Conservation (phyloP, 1,140 invertebrate genomes). For the Dreissena polymorpha region DNA sequence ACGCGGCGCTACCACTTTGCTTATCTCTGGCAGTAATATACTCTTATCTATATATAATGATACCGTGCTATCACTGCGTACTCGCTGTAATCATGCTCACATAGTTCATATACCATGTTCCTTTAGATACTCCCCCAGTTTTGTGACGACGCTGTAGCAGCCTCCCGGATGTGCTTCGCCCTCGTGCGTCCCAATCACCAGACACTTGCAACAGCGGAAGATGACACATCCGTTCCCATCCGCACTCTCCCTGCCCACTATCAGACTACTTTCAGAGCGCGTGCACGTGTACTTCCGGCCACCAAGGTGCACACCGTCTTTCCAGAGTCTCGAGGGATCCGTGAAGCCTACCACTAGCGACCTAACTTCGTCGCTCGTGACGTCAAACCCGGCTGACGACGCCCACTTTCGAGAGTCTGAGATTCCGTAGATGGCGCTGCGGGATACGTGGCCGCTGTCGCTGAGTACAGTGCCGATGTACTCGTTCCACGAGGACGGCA, state of each 20-base stretch:
- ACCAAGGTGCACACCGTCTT: conserved; percentile 58
- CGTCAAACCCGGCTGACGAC: conserved; percentile 57
- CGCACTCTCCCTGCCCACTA: conserved; percentile 64
- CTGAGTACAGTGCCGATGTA: conserved; percentile 67
- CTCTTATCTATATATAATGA: too few relatives aligned
- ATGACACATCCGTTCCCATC: conserved; percentile 66
- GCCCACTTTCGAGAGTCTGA: conserved; percentile 64
- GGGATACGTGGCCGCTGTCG: conserved; percentile 65
- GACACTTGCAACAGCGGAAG: conserved; percentile 62
- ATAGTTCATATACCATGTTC: conserved; percentile 64
- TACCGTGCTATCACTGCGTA: background rate
- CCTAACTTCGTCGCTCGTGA: conserved; percentile 55
- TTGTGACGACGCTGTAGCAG: conserved; percentile 63
- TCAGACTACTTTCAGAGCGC: conserved; percentile 59
- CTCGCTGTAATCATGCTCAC: background rate
- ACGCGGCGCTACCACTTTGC: too few relatives aligned
- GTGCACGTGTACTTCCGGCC: conserved; percentile 64
- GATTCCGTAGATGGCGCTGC: conserved; percentile 61
- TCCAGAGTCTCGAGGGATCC: conserved; percentile 60
- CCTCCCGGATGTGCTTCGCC: conserved; percentile 66
- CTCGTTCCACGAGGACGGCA: conserved; percentile 68
- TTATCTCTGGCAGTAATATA: too few relatives aligned
- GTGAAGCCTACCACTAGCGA: conserved; percentile 59
- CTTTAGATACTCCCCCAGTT: conserved; percentile 67
- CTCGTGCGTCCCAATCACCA: conserved; percentile 66